Base-by-base conservation (phyloP, 1,140 invertebrate species). In the Glossosoma conforme region DNA sequence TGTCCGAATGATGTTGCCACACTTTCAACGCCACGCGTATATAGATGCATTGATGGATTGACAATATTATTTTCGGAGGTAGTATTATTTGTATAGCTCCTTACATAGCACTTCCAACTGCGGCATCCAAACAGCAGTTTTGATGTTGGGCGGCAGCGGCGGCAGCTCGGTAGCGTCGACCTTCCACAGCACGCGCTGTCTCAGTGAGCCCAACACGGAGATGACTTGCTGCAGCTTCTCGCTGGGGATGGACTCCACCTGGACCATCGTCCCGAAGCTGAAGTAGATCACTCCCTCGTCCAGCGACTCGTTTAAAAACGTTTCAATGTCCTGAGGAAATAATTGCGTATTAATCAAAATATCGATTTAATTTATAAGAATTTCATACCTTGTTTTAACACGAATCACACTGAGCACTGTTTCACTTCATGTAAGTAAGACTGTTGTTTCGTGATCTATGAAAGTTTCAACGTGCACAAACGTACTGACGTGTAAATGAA, bases 281-380 rank as follows among this genome's bases (percentile, higher is more conserved):
- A 86, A 86, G 54, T 83, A 83, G 24, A 87, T 78, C 1, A 82
- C 78, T 1, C 84, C 84, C n/a, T n/a, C n/a, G 30, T 81, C 62
- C 10, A 65, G 59, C 0, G 81, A 74, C 21, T 72, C 67, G 45
- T 81, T 77, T 11, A 86, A 58, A 55, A 83, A 78, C 19, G 68
- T 61, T 59, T 81, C 70, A 43, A 83, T 60, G 45, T 81, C 75
- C 72, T 77, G 47, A 19, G 46, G 37, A 38, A 46, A 46, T 2
- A 37, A 46, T 13, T 13, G n/a, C 11, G 11, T 33, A 33, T 13
- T 33, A 33, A 11, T 11, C 25, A 13, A 13, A 28, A 21, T 40
- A 40, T 18, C 4, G 5, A 8, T 40, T 40, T 18, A 13, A 11
- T 28, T n/a, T n/a, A n/a, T n/a, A n/a, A n/a, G n/a, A n/a, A n/a